phyloP scores from a whole-genome alignment of 2,113 vertebrate species.

The Nicator chloris region DNA sequence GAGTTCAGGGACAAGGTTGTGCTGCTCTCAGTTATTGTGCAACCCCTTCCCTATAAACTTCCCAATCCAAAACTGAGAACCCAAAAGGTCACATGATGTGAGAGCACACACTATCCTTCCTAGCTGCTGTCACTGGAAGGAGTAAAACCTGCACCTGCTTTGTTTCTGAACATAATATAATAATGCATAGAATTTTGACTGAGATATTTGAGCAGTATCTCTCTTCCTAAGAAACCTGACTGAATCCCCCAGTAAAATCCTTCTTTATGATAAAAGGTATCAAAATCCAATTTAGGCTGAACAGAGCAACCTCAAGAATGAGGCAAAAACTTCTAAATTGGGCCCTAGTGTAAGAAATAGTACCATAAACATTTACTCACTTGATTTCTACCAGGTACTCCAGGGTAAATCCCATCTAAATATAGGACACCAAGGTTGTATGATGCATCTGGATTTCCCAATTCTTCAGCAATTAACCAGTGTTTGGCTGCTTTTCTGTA shows the following conservation, averaged over 20 bases:
- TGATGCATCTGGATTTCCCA: slow-evolving; percentile 83
- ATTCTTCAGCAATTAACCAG: slow-evolving; percentile 82
- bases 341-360: neutral
- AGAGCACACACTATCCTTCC: neutral
- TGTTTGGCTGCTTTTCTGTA: slow-evolving; percentile 76
- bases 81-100: neutral
- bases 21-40: neutral
- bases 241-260: neutral
- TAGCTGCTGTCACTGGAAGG: neutral
- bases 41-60: neutral
- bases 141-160: neutral
- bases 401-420: slow-evolving; percentile 77
- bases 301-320: neutral
- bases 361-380: slow-evolving; percentile 61
- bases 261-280: neutral
- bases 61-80: neutral
- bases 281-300: neutral
- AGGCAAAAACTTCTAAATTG: neutral
- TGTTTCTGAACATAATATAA: neutral
- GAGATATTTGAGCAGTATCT: neutral
- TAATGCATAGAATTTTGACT: neutral
- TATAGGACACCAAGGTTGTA: slow-evolving; percentile 88
- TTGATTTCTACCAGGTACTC: slow-evolving; percentile 76
- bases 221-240: neutral
- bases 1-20: neutral